Evolutionary conservation across 2,113 vertebrate genomes (phyloP).

Genomic region (Halcyon senegalensis): DNA sequence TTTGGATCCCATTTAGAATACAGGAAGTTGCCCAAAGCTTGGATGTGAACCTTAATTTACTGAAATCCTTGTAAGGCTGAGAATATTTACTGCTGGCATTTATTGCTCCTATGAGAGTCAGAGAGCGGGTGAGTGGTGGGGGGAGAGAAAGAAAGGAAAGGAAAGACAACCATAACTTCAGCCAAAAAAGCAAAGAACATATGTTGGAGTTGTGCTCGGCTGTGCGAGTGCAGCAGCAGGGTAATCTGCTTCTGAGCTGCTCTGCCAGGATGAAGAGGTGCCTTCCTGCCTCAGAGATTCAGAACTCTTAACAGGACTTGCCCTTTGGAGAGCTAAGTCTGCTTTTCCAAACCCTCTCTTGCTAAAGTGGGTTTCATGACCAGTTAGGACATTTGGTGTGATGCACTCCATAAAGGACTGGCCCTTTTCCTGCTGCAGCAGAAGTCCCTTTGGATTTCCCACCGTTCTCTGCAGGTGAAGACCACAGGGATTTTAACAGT

Average conservation of each 20-base stretch:
- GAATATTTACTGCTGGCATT: conserved; percentile 73
- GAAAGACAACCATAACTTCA: conserved; percentile 31
- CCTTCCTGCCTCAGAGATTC: background rate
- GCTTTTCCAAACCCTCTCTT: background rate
- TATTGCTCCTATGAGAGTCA: conserved; percentile 65
- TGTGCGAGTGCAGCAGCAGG: background rate
- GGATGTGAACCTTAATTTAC: conserved; percentile 71
- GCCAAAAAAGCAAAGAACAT: conserved; percentile 53
- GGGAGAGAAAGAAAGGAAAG: background rate
- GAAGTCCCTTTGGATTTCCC: background rate
- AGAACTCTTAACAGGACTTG: background rate
- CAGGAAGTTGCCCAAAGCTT: conserved; percentile 71
- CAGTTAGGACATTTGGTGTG: background rate
- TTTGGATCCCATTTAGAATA: conserved; percentile 70
- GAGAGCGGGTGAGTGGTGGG: background rate
- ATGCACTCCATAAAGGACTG: background rate
- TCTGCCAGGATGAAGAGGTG: background rate
- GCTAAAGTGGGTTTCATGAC: background rate
- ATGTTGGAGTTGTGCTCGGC: background rate
- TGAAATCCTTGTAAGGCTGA: conserved; percentile 62
- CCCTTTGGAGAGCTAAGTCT: background rate
- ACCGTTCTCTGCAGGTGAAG: background rate
- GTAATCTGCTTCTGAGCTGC: background rate
- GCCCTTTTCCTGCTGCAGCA: background rate
- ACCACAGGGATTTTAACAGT: background rate